Conservation (phyloP, 2,797 vertebrate species). For the Melanotaenia maccullochi region DNA sequence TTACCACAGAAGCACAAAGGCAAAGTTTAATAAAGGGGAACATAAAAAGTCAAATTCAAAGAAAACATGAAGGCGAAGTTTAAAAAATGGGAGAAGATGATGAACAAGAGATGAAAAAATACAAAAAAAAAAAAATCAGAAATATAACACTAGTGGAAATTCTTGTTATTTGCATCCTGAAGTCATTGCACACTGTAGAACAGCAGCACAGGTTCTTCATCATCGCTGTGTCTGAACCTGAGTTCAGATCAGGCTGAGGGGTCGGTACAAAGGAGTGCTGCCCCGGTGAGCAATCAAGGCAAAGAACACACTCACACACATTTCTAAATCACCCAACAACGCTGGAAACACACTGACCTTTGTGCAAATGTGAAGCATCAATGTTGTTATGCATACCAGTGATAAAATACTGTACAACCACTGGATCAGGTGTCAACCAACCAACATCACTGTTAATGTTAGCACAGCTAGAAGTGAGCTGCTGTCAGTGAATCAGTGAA, state of each 20-base stretch:
- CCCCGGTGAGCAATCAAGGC: background rate
- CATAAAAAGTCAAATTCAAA: no score
- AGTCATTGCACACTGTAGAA: background rate
- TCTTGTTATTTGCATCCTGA: background rate
- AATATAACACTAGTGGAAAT: background rate
- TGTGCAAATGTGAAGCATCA: background rate
- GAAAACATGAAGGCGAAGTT: no score
- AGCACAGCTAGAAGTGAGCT: background rate
- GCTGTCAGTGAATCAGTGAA: background rate
- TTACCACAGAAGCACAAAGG: background rate
- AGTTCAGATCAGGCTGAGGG: conserved; percentile 15
- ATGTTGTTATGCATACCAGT: no score
- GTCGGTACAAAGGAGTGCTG: background rate
- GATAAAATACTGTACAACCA: background rate
- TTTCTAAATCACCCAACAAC: background rate
- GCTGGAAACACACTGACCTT: background rate
- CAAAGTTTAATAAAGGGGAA: background rate
- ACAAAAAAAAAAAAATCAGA: background rate
- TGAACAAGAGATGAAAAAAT: background rate
- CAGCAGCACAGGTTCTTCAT: conserved; percentile 9
- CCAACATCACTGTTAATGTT: no score
- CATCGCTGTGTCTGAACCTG: conserved; percentile 15
- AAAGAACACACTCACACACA: background rate
- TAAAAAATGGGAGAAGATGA: background rate
- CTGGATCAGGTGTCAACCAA: no score